Conservation (phyloP, 1,140 invertebrate species). For the Drosophila lacertosa region DNA sequence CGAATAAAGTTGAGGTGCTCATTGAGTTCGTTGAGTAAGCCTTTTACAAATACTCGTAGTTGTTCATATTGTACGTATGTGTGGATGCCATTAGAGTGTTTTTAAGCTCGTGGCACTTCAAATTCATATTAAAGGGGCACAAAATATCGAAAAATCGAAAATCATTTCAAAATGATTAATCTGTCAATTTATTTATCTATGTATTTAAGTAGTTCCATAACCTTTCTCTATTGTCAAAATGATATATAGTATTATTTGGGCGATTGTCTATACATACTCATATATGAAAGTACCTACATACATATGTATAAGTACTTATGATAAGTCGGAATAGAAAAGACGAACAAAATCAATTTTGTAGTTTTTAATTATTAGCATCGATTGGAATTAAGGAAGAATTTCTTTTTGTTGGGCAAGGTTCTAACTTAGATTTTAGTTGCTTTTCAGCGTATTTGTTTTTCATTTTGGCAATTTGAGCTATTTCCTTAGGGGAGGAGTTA, state of each 20-base stretch:
- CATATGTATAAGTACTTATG: too few relatives aligned
- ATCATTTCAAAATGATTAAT: constrained; percentile 28
- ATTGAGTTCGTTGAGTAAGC: constrained; percentile 34
- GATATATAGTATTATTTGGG: constrained; percentile 43
- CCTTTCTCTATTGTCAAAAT: constrained; percentile 55
- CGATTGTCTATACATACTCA: constrained; percentile 56
- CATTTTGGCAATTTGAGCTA: not conserved
- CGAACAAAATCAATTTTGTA: too few relatives aligned
- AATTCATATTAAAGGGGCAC: constrained; percentile 16
- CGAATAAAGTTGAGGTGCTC: constrained; percentile 70
- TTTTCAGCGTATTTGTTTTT: constrained; percentile 3
- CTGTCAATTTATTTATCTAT: constrained; percentile 8
- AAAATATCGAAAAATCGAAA: constrained; percentile 37
- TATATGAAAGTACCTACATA: constrained; percentile 29
- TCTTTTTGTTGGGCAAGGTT: not conserved
- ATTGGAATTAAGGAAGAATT: too few relatives aligned
- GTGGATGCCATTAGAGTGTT: constrained; percentile 18
- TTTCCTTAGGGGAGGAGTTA: not conserved
- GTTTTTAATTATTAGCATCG: too few relatives aligned
- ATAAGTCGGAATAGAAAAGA: not conserved
- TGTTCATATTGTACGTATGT: constrained; percentile 11
- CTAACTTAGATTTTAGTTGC: too few relatives aligned
- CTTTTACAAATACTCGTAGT: constrained; percentile 34
- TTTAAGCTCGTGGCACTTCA: constrained; percentile 15
- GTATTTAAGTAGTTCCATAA: constrained; percentile 34